A percentile compares a stretch with the other conserved stretches of the same genome.
Conservation (phyloP, 2,797 vertebrate species). For the Sarcoramphus papa region DNA sequence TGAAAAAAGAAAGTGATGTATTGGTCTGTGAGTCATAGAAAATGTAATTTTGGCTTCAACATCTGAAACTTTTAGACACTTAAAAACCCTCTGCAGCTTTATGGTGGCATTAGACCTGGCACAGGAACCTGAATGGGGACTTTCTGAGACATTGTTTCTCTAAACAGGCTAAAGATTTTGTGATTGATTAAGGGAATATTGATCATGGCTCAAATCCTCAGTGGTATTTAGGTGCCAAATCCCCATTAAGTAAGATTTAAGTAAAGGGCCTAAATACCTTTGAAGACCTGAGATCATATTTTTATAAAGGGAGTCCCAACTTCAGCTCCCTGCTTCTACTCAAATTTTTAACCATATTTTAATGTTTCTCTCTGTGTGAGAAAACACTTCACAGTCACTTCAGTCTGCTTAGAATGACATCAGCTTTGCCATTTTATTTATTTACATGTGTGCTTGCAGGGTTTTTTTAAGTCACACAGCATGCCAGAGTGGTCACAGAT, state of each 20-base stretch:
- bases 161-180: background rate
- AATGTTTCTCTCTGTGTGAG: background rate
- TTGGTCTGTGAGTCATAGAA: background rate
- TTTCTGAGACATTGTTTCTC: slow-evolving; percentile 1
- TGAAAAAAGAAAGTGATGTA: slow-evolving; percentile 1
- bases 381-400: background rate
- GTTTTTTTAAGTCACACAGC: background rate
- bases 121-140: background rate
- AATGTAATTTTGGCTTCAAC: slow-evolving; percentile 25
- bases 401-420: background rate
- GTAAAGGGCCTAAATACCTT: background rate
- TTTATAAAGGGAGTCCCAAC: background rate
- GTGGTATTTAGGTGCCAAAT: background rate
- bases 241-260: background rate
- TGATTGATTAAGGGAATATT: background rate
- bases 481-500: background rate
- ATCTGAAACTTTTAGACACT: background rate
- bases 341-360: background rate
- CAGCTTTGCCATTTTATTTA: background rate
- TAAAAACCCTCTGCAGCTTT: background rate
- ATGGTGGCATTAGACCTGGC: background rate
- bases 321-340: background rate
- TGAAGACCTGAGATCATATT: background rate
- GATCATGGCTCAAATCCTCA: background rate
- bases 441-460: background rate